Evolutionary conservation across 2,888 invertebrate species (phyloP).

Genomic region (Nephrotoma appendiculata): DNA sequence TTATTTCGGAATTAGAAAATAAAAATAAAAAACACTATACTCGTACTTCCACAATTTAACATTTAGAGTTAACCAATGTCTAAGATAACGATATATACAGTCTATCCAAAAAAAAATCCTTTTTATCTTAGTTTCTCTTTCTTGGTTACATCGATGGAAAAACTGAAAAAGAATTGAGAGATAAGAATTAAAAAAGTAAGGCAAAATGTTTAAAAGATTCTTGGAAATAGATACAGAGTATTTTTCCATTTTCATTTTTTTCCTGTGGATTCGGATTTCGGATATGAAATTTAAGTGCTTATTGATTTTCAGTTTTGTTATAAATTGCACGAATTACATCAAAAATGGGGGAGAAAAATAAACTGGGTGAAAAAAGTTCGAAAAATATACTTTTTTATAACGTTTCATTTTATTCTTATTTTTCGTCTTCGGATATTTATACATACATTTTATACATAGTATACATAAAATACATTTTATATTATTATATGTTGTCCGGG

Average conservation of each 20-base stretch:
- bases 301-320: background rate
- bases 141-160: background rate
- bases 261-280: background rate
- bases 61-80: background rate
- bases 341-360: background rate
- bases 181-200: background rate
- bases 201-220: background rate
- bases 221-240: background rate
- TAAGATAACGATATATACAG: background rate
- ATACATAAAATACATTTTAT: background rate
- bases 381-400: background rate
- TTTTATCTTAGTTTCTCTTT: background rate
- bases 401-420: background rate
- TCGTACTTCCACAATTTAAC: background rate
- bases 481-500: background rate
- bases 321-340: background rate
- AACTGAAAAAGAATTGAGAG: background rate
- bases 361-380: background rate
- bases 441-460: background rate
- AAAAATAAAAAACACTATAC: background rate
- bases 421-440: too few relatives aligned
- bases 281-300: background rate
- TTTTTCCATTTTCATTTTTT: background rate
- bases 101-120: background rate
- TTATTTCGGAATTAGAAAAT: too few relatives aligned